Conservation (phyloP, 2,888 invertebrate genomes). For the Cephus nigrinus region DNA sequence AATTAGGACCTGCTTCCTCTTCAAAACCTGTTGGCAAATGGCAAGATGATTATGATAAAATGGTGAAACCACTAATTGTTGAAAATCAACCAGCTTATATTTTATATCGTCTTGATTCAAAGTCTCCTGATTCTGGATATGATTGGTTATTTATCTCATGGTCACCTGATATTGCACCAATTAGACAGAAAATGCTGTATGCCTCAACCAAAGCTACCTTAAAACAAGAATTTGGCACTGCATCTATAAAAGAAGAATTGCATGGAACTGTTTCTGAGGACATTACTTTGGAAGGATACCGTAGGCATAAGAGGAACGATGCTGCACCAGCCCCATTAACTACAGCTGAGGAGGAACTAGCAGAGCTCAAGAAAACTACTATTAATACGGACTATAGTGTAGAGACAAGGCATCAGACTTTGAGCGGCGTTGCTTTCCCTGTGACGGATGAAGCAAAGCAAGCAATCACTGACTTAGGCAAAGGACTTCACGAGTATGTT, state of each 20-base stretch:
- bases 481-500: slow-evolving; percentile 86
- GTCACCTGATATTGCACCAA: slow-evolving; percentile 92
- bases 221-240: slow-evolving; percentile 95
- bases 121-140: slow-evolving; percentile 80
- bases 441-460: slow-evolving; percentile 83
- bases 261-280: slow-evolving; percentile 90
- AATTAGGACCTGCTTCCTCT: slow-evolving; percentile 76
- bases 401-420: slow-evolving; percentile 87
- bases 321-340: slow-evolving; percentile 92
- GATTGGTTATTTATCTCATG: slow-evolving; percentile 95
- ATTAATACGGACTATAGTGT: slow-evolving; percentile 81
- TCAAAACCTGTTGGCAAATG: slow-evolving; percentile 79
- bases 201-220: slow-evolving; percentile 98
- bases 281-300: slow-evolving; percentile 83
- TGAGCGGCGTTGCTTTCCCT: slow-evolving; percentile 92
- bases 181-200: slow-evolving; percentile 97
- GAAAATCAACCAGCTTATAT: slow-evolving; percentile 91
- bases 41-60: slow-evolving; percentile 88
- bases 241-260: slow-evolving; percentile 93
- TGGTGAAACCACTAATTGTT: slow-evolving; percentile 77
- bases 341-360: slow-evolving; percentile 85
- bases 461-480: slow-evolving; percentile 79
- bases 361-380: slow-evolving; percentile 77
- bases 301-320: slow-evolving; percentile 80
- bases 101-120: slow-evolving; percentile 80